A percentile compares a stretch with the other conserved stretches of the same genome.
These are phyloP conservation scores for Ascidia mentula DNA, from an alignment of 23 tunicate genomes.

Conservation along the genomic window DNA sequence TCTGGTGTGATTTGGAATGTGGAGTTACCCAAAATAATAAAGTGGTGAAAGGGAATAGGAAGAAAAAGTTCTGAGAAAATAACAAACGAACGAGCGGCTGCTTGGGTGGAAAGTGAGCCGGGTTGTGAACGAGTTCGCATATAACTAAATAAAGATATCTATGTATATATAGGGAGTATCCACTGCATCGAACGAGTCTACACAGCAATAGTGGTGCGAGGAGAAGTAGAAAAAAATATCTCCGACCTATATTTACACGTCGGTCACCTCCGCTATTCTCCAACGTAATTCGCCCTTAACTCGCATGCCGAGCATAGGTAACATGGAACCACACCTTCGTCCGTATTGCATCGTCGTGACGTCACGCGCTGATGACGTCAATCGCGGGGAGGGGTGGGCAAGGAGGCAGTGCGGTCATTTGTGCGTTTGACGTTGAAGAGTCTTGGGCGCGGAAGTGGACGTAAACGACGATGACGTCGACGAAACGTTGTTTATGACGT, in stretches of 20 bases:
- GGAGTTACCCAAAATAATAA: no score
- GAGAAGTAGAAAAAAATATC: neutral
- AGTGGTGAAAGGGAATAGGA: no score
- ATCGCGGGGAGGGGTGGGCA: neutral
- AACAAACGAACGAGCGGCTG: no score
- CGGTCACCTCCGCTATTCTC: no score
- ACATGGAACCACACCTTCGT: slow-evolving; percentile 13
- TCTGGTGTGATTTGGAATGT: no score
- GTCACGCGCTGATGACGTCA: neutral
- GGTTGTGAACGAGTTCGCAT: no score
- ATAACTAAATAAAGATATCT: no score
- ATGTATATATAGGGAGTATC: no score
- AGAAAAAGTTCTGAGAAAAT: no score
- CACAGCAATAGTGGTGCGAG: neutral
- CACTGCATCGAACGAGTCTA: slow-evolving; percentile 11
- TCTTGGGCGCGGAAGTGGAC: neutral
- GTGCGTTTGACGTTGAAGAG: slow-evolving; percentile 11
- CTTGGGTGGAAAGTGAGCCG: no score
- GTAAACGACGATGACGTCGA: slow-evolving; percentile 10
- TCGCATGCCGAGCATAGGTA: slow-evolving; percentile 1
- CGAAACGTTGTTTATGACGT: neutral
- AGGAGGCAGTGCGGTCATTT: slow-evolving; percentile 11
- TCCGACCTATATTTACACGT: slow-evolving; percentile 6
- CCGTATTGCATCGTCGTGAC: slow-evolving; percentile 9
- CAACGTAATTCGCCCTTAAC: neutral